Evolutionary conservation across 2,888 invertebrate genomes (phyloP).

Genomic region (Spodoptera littoralis): DNA sequence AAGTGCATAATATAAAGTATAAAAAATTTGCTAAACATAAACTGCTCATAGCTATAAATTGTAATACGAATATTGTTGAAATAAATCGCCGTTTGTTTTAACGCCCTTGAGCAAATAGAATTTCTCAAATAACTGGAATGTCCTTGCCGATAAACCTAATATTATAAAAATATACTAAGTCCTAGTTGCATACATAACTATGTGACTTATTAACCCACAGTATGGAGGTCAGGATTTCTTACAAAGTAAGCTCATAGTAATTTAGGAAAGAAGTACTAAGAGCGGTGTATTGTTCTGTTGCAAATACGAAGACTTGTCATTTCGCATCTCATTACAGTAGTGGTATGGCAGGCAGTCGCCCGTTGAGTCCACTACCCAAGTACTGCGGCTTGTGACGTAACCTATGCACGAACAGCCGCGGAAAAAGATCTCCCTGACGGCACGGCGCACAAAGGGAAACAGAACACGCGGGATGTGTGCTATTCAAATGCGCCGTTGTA

Average conservation of each 20-base stretch:
- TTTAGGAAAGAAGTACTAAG: conserved; percentile 11
- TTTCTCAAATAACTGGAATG: conserved; percentile 34
- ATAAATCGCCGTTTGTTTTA: conserved; percentile 20
- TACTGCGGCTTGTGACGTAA: conserved; percentile 56
- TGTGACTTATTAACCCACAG: conserved; percentile 19
- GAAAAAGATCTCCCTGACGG: conserved; percentile 48
- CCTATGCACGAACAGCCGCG: conserved; percentile 42
- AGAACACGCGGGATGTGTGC: conserved; percentile 35
- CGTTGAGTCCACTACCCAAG: conserved; percentile 52
- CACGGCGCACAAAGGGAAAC: conserved; percentile 37
- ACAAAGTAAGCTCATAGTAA: conserved; percentile 18
- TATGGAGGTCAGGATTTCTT: conserved; percentile 20
- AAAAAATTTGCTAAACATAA: conserved; percentile 9
- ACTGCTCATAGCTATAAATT: conserved; percentile 21
- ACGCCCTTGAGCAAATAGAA: conserved; percentile 31
- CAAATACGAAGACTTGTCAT: conserved; percentile 51
- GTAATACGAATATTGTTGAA: conserved; percentile 8
- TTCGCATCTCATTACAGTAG: conserved; percentile 58
- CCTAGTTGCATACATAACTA: background rate
- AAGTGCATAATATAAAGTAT: conserved; percentile 40
- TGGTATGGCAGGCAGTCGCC: conserved; percentile 33
- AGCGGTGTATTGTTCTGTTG: conserved; percentile 34
- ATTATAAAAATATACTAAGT: conserved; percentile 1
- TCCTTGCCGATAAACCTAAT: conserved; percentile 29
- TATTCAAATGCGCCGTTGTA: conserved; percentile 41